Evolutionary conservation across 2,113 vertebrate genomes (phyloP), one percentile per base, ranked within the genome.

Genomic region (Casuarius casuarius): DNA sequence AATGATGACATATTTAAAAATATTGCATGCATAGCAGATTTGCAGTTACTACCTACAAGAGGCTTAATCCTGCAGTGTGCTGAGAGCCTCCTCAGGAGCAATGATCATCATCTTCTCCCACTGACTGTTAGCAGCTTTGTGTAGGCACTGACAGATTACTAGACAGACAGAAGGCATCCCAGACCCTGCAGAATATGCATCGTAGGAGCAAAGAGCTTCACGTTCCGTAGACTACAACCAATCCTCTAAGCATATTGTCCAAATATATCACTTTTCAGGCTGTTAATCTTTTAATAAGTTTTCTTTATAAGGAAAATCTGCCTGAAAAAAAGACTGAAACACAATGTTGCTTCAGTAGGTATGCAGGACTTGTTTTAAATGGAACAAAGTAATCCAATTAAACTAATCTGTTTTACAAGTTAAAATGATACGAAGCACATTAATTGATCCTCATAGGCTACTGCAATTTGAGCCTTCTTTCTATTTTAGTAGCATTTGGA

Each of bases 1-100:
- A 98, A 98, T 80, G 91, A 98, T 95, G 96, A 97, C 92, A 87
- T 95, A 88, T 87, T 95, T 89, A 90, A 98, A 97, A 98, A 96
- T 95, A 96, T 29, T 92, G 96, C 83, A 92, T 5, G 52, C 61
- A 62, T 58, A 90, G 93, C 93, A 94, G 68, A 82, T 96, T 95
- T 94, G 86, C 92, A 96, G 94, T 92, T 92, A 56, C 74, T 90
- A 62, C 65, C 81, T 86, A 54, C 26, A 76, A 82, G 52, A 29
- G 71, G 62, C 29, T 87, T 52, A 88, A 42, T 89, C 51, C 81
- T 94, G 70, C 52, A 54, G 56, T 33, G 51, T 92, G 76, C 81
- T 84, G 62, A 96, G 87, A 84, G n/a, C 62, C 90, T 92, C 48
- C 49, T 85, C 56, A 4, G 3, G 73, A 77, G 18, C 19, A 49